Conservation (phyloP, 2,888 invertebrate genomes). For the Eremobia ochroleuca region DNA sequence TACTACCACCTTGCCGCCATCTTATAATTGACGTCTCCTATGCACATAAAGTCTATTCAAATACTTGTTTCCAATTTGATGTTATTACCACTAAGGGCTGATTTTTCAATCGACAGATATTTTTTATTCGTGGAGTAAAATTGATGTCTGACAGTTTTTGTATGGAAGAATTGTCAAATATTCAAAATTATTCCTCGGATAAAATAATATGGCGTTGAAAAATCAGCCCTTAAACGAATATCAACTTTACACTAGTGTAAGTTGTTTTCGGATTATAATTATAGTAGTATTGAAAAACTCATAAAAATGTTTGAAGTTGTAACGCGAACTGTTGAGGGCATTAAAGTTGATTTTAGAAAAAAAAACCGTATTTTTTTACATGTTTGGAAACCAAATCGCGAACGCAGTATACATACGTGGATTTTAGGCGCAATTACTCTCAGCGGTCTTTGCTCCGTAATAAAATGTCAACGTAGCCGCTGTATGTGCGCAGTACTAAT, state of each 20-base stretch:
- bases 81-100: background rate
- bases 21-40: conserved; percentile 4
- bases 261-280: background rate
- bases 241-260: background rate
- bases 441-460: background rate
- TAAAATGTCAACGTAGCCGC: background rate
- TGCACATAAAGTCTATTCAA: background rate
- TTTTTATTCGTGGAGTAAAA: no score
- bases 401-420: background rate
- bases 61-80: background rate
- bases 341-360: background rate
- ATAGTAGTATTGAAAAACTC: background rate
- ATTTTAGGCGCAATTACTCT: conserved; percentile 6
- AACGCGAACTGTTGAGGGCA: background rate
- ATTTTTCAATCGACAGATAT: no score
- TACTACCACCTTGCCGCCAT: conserved; percentile 7
- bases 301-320: background rate
- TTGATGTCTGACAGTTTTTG: no score
- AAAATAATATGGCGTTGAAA: no score
- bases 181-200: no score
- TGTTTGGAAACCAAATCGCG: background rate
- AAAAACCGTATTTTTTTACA: background rate
- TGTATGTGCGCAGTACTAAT: background rate
- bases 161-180: no score
- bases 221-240: background rate